Base-by-base conservation (phyloP, 2,113 vertebrate species). In the Oreochromis aureus region DNA sequence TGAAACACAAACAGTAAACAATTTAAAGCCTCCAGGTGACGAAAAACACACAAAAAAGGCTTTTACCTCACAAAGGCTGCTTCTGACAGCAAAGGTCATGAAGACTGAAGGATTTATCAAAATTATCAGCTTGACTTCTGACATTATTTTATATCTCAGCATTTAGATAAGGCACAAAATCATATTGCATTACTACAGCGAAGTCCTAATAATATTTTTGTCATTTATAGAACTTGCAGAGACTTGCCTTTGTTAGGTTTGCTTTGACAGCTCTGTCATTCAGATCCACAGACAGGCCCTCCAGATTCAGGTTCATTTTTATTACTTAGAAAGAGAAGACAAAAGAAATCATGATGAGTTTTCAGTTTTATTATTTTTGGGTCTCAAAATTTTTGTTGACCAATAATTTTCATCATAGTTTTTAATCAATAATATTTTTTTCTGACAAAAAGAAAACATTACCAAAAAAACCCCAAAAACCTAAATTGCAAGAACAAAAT, bases 271-370 rank as follows among this genome's bases (percentile, higher is more conserved):
- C 7, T 0, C 5, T 15, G 8, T 73, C 13, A 46, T 46, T 73
- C 69, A 73, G 13, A 15, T 18, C 39, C 22, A 46, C 69, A 73
- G 39, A 73, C 2, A 41, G 0, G 0, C 16, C 0, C 22, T 46
- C 13, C 39, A 46, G 0, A 24, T 46, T 73, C 2, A 73, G 6
- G 39, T 7, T 46, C 0, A 27, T 9, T 3, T 71, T 71, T 22
- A 73, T 24, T 46, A 73, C 69, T 46, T 13, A 27, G n/a, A 73
- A 44, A 46, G 13, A 24, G 22, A 27, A 41, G 69, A 46, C 36
- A 73, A 15, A 44, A 10, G 5, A 71, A 16, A 24, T 24, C 13
- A 6, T 0, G n/a, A 73, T 1, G 1, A 59, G 7, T 27, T 73
- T 18, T 16, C 39, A 10, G 7, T 6, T 16, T 15, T 10, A 44